Percentiles rank a stretch among this genome's conserved stretches.
Evolutionary conservation across 2,888 invertebrate genomes (phyloP).

Genomic region (Parnassius mnemosyne): DNA sequence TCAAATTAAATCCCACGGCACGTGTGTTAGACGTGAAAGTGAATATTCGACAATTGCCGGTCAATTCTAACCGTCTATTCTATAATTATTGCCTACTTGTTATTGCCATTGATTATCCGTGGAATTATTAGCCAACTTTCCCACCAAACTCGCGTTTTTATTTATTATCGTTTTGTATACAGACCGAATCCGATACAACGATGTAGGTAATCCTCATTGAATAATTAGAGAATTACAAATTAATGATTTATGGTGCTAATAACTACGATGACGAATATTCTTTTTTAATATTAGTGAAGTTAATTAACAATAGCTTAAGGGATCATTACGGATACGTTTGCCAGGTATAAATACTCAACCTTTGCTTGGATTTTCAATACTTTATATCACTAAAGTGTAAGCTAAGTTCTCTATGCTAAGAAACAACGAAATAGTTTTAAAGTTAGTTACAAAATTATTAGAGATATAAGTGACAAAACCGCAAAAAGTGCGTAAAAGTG

Average conservation of each 20-base stretch:
- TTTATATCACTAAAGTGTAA: not conserved
- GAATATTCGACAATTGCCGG: constrained; percentile 47
- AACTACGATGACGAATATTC: not conserved
- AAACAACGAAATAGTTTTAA: not conserved
- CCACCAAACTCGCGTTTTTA: constrained; percentile 40
- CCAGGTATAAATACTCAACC: not conserved
- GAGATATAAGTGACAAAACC: no score
- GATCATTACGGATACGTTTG: not conserved
- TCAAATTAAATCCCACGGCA: constrained; percentile 56
- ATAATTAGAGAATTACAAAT: constrained; percentile 20
- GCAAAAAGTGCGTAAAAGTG: no score
- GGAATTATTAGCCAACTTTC: constrained; percentile 53
- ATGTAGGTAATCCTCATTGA: constrained; percentile 7
- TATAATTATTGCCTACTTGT: constrained; percentile 43
- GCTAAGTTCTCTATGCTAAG: not conserved
- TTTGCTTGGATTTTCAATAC: not conserved
- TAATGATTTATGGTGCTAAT: not conserved
- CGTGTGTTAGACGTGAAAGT: constrained; percentile 60
- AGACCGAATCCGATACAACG: constrained; percentile 24
- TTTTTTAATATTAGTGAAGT: no score
- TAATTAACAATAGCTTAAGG: not conserved
- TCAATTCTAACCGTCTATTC: constrained; percentile 50
- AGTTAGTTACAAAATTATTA: no score
- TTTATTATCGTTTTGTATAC: not conserved
- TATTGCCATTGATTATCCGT: constrained; percentile 47